Conservation (phyloP, 2,797 vertebrate species). For the Miichthys miiuy region DNA sequence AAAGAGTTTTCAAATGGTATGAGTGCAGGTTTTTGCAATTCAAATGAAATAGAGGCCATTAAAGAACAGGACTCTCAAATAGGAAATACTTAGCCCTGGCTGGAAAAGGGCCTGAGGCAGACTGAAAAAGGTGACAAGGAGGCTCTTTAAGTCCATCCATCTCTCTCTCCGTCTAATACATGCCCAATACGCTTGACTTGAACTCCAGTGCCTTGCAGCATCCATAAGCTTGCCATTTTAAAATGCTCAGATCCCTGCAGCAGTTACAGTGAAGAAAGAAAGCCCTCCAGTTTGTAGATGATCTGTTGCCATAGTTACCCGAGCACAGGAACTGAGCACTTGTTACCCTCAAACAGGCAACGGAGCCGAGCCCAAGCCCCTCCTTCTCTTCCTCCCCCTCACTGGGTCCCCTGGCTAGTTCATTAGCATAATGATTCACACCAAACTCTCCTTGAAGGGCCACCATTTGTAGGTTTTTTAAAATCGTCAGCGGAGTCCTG, state of each 20-base stretch:
- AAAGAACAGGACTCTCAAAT: conserved; percentile 61
- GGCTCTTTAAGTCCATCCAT: conserved; percentile 61
- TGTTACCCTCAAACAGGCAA: conserved; percentile 72
- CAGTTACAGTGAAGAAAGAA: conserved; percentile 79
- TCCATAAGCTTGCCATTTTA: conserved; percentile 71
- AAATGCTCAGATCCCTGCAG: conserved; percentile 70
- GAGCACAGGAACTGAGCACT: conserved; percentile 73
- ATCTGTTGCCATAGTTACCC: conserved; percentile 84
- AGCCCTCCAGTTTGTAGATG: conserved; percentile 82
- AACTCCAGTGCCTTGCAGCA: conserved; percentile 54
- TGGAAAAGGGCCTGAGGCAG: conserved; percentile 53
- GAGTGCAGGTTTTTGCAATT: conserved; percentile 74
- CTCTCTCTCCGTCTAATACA: conserved; percentile 34
- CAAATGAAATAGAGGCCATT: conserved; percentile 70
- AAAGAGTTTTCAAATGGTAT: conserved; percentile 61
- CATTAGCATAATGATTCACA: conserved; percentile 84
- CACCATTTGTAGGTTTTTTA: conserved; percentile 79
- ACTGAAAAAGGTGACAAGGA: conserved; percentile 61
- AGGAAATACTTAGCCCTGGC: conserved; percentile 52
- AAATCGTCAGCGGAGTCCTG: conserved; percentile 65
- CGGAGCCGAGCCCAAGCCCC: conserved; percentile 64
- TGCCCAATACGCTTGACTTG: conserved; percentile 42
- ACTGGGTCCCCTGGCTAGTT: conserved; percentile 82
- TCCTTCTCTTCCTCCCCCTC: conserved; percentile 76
- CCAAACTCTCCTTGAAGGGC: conserved; percentile 79